Evolutionary conservation across 2,888 invertebrate genomes (phyloP), one percentile per base, ranked within the genome.

Genomic region (Ecliptopera silaceata): DNA sequence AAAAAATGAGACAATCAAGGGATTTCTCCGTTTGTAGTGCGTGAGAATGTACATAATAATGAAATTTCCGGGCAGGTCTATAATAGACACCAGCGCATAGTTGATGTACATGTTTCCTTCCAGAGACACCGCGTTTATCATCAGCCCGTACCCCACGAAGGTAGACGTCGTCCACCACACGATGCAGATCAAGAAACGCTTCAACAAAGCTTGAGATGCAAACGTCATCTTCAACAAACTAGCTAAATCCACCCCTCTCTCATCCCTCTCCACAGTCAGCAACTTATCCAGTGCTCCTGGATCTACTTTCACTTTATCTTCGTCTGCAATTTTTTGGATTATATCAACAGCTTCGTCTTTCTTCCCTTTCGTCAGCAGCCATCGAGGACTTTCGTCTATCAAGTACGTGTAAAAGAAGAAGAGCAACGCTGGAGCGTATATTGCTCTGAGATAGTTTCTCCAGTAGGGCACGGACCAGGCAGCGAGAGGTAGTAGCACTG

Each of bases 51-150:
- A 87, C 65, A 91, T 92, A 1, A 92, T 89, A 6, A 92, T 70
- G 20, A 93, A 75, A 48, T 89, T 91, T 0, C 93, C 94, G 0
- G 94, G 94, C 17, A 94, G 77, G 61, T 90, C 95, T 4, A 93
- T 87, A 0, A 92, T 56, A 0, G 92, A 78, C 0, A 93, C 90
- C 17, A 94, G 69, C 3, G 94, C 94, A 69, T 95, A 96, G 79
- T 96, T 96, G 1, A 95, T 69, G 73, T 96, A 96, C 70, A 94
- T 95, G 75, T 96, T 94, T 2, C 96, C 96, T 65, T 94, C 92
- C 29, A 97, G 80, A 0, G 94, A 92, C 0, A 96, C 95, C 0
- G 96, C 94, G 72, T 95, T 96, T 26, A 97, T 90, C 1, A 94
- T 94, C 61, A 97, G 77, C 0, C 97, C 96, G 68, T 95, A 96